Conservation (phyloP, 2,113 vertebrate species). For the Jaculus jaculus region DNA sequence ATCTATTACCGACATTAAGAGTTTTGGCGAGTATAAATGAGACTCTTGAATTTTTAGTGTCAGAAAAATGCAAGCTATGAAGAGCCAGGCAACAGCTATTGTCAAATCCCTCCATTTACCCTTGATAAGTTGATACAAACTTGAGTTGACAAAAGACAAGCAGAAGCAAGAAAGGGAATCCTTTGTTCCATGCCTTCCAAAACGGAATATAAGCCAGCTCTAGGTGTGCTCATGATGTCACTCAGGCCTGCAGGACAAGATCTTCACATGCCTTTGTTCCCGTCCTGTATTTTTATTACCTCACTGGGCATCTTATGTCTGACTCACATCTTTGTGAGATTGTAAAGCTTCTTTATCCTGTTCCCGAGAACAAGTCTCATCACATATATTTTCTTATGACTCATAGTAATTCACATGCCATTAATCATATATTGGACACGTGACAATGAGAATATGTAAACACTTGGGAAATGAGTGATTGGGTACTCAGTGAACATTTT, state of each 20-base stretch:
- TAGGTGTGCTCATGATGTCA: background rate
- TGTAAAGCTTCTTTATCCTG: slow-evolving; percentile 25
- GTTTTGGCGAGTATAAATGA: background rate
- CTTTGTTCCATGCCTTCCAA: background rate
- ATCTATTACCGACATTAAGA: background rate
- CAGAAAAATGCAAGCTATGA: slow-evolving; percentile 1
- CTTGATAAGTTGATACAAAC: background rate
- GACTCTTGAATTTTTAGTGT: background rate
- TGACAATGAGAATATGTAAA: background rate
- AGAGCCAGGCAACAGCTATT: slow-evolving; percentile 1
- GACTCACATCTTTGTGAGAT: background rate
- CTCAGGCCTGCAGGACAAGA: background rate
- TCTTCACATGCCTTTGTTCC: background rate
- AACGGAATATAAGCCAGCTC: background rate
- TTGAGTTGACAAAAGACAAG: background rate
- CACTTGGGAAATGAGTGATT: background rate
- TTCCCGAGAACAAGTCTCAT: background rate
- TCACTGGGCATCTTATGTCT: background rate
- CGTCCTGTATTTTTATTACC: background rate
- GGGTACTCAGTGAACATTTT: background rate
- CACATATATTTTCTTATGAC: background rate
- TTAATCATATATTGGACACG: slow-evolving; percentile 2
- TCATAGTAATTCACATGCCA: background rate
- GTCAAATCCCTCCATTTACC: background rate
- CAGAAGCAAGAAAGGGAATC: background rate